phyloP scores from a whole-genome alignment of 2,113 vertebrate species.

The Loxodonta africana region DNA sequence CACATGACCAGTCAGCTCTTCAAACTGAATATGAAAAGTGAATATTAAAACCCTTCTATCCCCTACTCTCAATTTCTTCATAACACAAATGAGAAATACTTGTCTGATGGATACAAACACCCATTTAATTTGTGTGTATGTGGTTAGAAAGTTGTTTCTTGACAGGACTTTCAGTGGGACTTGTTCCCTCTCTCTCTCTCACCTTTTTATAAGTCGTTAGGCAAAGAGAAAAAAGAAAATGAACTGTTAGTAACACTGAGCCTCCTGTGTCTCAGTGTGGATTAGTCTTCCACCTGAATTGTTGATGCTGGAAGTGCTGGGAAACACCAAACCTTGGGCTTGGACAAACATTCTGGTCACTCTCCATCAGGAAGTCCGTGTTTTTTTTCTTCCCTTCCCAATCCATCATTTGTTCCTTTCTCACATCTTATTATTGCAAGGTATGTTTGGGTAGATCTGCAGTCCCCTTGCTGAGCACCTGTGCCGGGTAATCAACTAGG shows the following conservation, averaged over 20 bases:
- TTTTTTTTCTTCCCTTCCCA: background rate
- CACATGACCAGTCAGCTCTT: background rate
- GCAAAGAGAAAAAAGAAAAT: background rate
- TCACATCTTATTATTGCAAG: background rate
- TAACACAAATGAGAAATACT: background rate
- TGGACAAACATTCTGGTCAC: background rate
- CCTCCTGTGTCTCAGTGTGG: background rate
- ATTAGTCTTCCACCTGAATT: background rate
- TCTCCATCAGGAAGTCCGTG: background rate
- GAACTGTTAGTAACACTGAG: background rate
- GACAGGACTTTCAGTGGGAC: background rate
- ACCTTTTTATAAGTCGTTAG: background rate
- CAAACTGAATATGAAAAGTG: background rate
- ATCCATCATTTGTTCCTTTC: background rate
- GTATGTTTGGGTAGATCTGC: background rate
- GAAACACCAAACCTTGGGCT: background rate
- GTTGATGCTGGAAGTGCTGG: background rate
- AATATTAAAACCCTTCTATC: background rate
- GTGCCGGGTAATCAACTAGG: background rate
- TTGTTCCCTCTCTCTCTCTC: background rate
- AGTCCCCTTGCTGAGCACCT: fast-evolving
- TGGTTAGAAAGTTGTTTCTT: background rate
- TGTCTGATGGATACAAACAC: background rate
- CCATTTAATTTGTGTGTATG: background rate
- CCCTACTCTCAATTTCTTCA: background rate